phyloP scores from a whole-genome alignment of 2,113 vertebrate genomes.

The Manacus vitellinus region DNA sequence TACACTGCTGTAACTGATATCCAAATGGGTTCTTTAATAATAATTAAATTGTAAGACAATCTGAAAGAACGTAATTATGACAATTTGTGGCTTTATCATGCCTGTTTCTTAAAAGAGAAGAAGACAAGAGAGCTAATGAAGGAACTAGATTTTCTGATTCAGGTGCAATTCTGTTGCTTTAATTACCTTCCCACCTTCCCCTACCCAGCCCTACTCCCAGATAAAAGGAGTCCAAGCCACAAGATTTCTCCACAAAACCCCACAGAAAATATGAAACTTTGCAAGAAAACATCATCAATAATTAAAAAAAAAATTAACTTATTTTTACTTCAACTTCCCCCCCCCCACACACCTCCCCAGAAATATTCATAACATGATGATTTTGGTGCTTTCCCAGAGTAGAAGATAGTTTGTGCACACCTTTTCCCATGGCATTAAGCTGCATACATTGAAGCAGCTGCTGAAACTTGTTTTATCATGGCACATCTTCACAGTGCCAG shows the following conservation, averaged over 20 bases:
- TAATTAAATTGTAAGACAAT: constrained; percentile 12
- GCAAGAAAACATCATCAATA: not conserved
- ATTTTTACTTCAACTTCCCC: not conserved
- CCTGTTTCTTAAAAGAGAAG: not conserved
- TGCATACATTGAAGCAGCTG: not conserved
- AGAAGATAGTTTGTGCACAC: not conserved
- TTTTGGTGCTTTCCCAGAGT: not conserved
- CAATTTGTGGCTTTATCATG: not conserved
- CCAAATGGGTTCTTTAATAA: not conserved
- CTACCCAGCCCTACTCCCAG: not conserved
- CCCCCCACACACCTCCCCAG: fast-evolving
- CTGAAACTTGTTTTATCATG: not conserved
- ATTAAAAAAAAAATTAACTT: not conserved
- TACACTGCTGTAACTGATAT: not conserved
- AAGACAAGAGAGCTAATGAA: not conserved
- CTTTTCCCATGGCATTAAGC: not conserved
- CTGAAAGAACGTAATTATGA: not conserved
- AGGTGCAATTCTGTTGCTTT: not conserved
- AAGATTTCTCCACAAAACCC: not conserved
- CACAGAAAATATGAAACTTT: not conserved
- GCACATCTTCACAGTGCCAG: fast-evolving
- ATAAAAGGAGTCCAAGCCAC: not conserved
- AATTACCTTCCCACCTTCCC: not conserved
- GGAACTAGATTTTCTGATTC: not conserved
- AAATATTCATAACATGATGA: not conserved